Percentiles rank a stretch among this genome's conserved stretches.
phyloP scores from a whole-genome alignment of 2,113 vertebrate species.

The Collichthys lucidus region DNA sequence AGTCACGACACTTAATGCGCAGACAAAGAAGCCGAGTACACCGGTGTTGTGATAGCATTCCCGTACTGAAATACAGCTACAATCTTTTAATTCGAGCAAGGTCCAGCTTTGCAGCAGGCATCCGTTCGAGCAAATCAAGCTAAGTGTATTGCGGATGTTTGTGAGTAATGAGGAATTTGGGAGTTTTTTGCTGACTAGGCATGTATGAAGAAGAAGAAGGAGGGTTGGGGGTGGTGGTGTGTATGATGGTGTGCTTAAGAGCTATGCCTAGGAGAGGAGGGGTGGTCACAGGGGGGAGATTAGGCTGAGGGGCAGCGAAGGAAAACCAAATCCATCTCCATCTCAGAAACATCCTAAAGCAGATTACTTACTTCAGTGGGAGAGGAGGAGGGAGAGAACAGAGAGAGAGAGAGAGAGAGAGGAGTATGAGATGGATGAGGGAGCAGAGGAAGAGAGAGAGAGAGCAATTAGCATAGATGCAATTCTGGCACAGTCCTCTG shows the following conservation, averaged over 20 bases:
- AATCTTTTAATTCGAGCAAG: conserved; percentile 61
- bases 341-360: conserved; percentile 84
- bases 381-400: conserved; percentile 38
- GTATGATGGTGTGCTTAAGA: conserved; percentile 78
- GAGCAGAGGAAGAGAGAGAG: conserved; percentile 58
- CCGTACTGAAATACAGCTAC: conserved; percentile 28
- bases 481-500: conserved; percentile 79
- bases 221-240: not conserved
- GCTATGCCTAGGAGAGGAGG: conserved; percentile 58
- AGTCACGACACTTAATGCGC: not conserved
- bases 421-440: conserved; percentile 66
- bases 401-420: conserved; percentile 31
- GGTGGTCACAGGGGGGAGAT: conserved; percentile 79
- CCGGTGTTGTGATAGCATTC: conserved; percentile 13
- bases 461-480: conserved; percentile 82
- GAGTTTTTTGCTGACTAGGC: conserved; percentile 78
- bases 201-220: conserved; percentile 43
- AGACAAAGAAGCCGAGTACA: conserved; percentile 25
- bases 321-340: conserved; percentile 84
- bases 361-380: conserved; percentile 80
- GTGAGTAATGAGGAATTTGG: conserved; percentile 83
- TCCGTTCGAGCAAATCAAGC: conserved; percentile 75
- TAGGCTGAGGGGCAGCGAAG: conserved; percentile 78
- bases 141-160: conserved; percentile 81
- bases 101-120: conserved; percentile 49